Evolutionary conservation across 64 coral and sea anemone genomes (phyloP).

Genomic region (Astreopora myriophthalma): DNA sequence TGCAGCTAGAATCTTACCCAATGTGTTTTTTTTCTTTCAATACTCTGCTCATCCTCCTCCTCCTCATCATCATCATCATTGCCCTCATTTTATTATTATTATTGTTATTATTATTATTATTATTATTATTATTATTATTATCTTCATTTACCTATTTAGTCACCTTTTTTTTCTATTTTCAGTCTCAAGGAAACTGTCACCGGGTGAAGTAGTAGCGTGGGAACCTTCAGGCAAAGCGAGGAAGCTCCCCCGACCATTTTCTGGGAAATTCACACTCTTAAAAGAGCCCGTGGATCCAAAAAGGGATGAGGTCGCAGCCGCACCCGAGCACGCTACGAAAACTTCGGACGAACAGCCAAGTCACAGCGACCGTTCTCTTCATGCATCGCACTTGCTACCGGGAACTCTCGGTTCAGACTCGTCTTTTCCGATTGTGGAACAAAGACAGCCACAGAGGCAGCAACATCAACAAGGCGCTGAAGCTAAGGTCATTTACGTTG

Average conservation of each 20-base stretch:
- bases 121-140: too few species aligned
- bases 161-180: too few species aligned
- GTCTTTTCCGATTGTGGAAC: background rate
- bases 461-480: background rate
- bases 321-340: background rate
- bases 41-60: too few species aligned
- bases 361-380: constrained; percentile 67
- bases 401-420: constrained; percentile 37
- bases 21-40: too few species aligned
- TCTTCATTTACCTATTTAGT: too few species aligned
- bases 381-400: constrained; percentile 62
- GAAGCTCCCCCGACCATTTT: background rate
- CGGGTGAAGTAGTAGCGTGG: background rate
- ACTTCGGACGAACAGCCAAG: constrained; percentile 9
- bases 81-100: too few species aligned
- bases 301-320: background rate
- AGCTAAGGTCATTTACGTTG: constrained; percentile 3
- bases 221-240: background rate
- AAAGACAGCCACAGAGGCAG: too few species aligned
- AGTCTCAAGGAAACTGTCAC: constrained; percentile 6
- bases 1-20: too few species aligned
- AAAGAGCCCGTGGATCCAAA: background rate
- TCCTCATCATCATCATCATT: too few species aligned
- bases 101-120: too few species aligned
- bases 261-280: background rate